Evolutionary conservation across 2,888 invertebrate genomes (phyloP), one percentile per base, ranked within the genome.

Genomic region (Drosophila monieri): DNA sequence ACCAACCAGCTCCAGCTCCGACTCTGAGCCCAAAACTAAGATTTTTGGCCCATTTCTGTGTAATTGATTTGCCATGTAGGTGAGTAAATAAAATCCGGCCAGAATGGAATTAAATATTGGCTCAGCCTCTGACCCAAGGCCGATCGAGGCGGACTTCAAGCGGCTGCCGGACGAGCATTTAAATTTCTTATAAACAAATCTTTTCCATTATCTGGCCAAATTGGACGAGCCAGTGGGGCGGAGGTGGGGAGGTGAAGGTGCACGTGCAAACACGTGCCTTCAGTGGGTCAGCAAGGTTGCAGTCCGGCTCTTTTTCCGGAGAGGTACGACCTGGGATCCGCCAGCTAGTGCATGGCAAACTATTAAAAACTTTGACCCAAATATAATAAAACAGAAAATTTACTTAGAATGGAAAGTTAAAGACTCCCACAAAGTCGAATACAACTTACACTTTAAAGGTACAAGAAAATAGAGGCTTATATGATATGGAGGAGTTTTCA

Each of bases 291-390:
- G 21, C 44, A 39, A 69, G 60, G 74, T 59, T 44, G 53, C 46
- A 60, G 46, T 61, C 56, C 37, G 12, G 57, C 64, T 62, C 23
- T 25, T 6, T 6, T 25, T 75, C 66, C 32, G 37, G 12, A 6
- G 39, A 12, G 37, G 41, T 10, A 21, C n/a, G 14, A 14, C 14
- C 35, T 14, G 47, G 35, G 35, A 1, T 15, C 23, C 6, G 58
- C 48, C 58, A 25, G 46, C 12, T 41, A 44, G 58, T 73, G 61
- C 71, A 75, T 74, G 75, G 64, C 71, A 66, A 79, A 75, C 88
- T 84, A 84, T 85, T 85, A 79, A 73, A 81, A 88, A 88, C 84
- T 88, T 83, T 84, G 86, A 85, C 84, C 88, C 41, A 88, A 85
- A 84, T 85, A 77, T 76, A 85, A 88, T 76, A 83, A 83, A 83